Evolutionary conservation across 2,797 vertebrate species (phyloP).

Genomic region (Periophthalmus magnuspinnatus): DNA sequence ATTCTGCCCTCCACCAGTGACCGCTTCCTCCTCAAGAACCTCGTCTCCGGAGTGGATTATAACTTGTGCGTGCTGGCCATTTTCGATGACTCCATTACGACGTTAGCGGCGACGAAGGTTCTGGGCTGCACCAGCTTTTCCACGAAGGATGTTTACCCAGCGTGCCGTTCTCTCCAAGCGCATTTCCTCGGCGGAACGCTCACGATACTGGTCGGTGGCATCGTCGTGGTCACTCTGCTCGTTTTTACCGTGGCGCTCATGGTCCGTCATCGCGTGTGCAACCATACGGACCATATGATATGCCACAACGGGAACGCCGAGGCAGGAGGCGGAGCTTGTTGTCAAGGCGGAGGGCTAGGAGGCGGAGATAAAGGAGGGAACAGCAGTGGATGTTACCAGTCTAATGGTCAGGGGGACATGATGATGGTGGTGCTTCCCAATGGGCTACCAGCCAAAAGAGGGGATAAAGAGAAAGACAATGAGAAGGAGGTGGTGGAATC

Average conservation of each 20-base stretch:
- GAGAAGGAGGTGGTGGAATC: slow-evolving; percentile 51
- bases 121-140: slow-evolving; percentile 88
- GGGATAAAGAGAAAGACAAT: slow-evolving; percentile 59
- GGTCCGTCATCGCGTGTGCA: slow-evolving; percentile 87
- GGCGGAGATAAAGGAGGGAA: slow-evolving; percentile 78
- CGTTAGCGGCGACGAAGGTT: slow-evolving; percentile 85
- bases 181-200: slow-evolving; percentile 91
- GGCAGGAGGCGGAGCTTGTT: slow-evolving; percentile 67
- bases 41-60: slow-evolving; percentile 87
- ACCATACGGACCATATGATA: slow-evolving; percentile 69
- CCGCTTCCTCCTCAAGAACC: slow-evolving; percentile 86
- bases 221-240: slow-evolving; percentile 88
- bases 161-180: slow-evolving; percentile 88
- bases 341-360: slow-evolving; percentile 80
- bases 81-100: slow-evolving; percentile 84
- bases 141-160: slow-evolving; percentile 86
- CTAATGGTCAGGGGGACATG: slow-evolving; percentile 78
- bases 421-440: slow-evolving; percentile 83
- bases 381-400: slow-evolving; percentile 70
- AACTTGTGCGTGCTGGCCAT: slow-evolving; percentile 90
- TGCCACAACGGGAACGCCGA: slow-evolving; percentile 64
- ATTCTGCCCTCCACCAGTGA: slow-evolving; percentile 86
- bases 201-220: slow-evolving; percentile 87
- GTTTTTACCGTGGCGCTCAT: slow-evolving; percentile 91
- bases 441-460: slow-evolving; percentile 71